Evolutionary conservation across 1,140 invertebrate genomes (phyloP).

Genomic region (Telenomus remus): DNA sequence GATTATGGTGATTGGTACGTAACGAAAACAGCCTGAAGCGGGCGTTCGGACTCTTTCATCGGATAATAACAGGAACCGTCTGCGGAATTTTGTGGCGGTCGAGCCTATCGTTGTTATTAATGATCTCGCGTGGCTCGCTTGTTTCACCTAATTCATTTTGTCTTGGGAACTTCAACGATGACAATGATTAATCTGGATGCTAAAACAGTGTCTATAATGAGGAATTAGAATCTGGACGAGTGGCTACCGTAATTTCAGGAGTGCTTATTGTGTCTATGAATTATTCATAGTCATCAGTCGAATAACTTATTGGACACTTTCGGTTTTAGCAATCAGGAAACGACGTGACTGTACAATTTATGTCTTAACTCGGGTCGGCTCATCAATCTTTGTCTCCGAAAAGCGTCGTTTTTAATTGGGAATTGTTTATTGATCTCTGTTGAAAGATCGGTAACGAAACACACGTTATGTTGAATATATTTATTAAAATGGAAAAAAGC

Average conservation of each 20-base stretch:
- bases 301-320: constrained; percentile 41
- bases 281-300: constrained; percentile 45
- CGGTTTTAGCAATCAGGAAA: constrained; percentile 17
- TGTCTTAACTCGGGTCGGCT: background rate
- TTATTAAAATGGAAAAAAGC: constrained; percentile 30
- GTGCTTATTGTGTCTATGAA: constrained; percentile 54
- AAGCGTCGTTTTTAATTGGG: background rate
- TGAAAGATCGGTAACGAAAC: constrained; percentile 14
- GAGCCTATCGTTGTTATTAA: constrained; percentile 66
- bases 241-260: constrained; percentile 56
- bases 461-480: constrained; percentile 20
- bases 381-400: background rate
- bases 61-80: constrained; percentile 68
- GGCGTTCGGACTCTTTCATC: constrained; percentile 32
- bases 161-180: constrained; percentile 19
- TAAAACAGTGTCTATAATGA: constrained; percentile 45
- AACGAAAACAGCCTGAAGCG: constrained; percentile 63
- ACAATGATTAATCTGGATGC: constrained; percentile 38
- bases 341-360: constrained; percentile 15
- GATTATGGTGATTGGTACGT: constrained; percentile 65
- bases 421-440: background rate
- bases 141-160: constrained; percentile 30
- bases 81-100: constrained; percentile 64
- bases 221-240: constrained; percentile 45
- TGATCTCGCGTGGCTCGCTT: constrained; percentile 60